Base-by-base conservation (phyloP, 2,797 vertebrate genomes). In the Enteromius treurensis region DNA sequence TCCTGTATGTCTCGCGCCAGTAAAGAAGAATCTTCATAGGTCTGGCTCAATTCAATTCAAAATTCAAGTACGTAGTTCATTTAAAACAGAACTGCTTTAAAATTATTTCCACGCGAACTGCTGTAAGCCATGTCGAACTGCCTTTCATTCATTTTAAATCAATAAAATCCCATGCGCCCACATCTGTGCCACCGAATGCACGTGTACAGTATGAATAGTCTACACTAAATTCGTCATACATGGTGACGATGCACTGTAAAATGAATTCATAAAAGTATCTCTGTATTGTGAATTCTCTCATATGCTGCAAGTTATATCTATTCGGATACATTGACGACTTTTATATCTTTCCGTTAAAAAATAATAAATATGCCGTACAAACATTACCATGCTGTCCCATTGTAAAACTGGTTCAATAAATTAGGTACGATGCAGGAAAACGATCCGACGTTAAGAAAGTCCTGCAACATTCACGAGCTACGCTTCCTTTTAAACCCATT, bases 21-120 rank as follows among this genome's bases (percentile, higher is more conserved):
- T 65, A 65, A 68, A 85, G 45, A 60, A 29, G 51, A 86, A 76
- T 82, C 42, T 79, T 53, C 10, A 21, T 86, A 85, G 85, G 86
- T 84, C 91, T 86, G 77, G 88, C 74, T 75, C 71, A 81, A n/a
- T 34, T 60, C 79, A 85, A 34, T 87, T 78, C 70, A 71, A 86
- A 84, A 88, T 92, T 93, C 91, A 93, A 92, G 92, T 90, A 88
- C 70, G 49, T 88, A 79, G 74, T 84, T 85, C 87, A 85, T 83
- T 65, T 76, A 84, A 86, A 85, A 85, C 67, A 80, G 45, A 84
- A 83, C 67, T 42, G 23, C 65, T 81, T 77, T 65, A 32, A 84
- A 29, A 85, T 42, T 0, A 84, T 58, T 37, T 75, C 15, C 29
- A 47, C 40, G 23, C n/a, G 75, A 49, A 21, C 47, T 23, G 32